These are phyloP conservation scores for Axinella damicornis DNA, from an alignment of 37 sponge, comb jelly and placozoan genomes.

Conservation along the genomic window DNA sequence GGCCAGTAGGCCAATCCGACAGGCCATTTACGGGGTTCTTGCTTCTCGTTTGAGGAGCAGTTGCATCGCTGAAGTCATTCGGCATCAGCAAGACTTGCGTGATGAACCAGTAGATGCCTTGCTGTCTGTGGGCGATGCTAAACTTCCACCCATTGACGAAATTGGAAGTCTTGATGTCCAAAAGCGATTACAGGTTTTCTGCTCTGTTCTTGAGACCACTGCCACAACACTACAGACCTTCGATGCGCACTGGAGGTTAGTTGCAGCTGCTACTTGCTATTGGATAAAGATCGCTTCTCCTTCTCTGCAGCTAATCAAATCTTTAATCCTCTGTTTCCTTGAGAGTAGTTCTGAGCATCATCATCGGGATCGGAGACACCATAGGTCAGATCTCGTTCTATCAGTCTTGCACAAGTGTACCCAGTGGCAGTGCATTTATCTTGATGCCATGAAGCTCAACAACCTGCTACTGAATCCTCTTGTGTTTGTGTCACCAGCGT, in stretches of 20 bases:
- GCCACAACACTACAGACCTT: neutral
- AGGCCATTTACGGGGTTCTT: constrained; percentile 27
- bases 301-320: constrained; percentile 17
- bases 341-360: no score
- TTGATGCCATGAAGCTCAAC: no score
- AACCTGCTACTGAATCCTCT: no score
- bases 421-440: no score
- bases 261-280: constrained; percentile 11
- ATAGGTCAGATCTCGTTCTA: no score
- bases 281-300: constrained; percentile 24
- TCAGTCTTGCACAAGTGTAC: no score
- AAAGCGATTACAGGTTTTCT: constrained; percentile 16
- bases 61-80: constrained; percentile 41
- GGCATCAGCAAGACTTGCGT: constrained; percentile 1
- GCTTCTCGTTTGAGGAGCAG: neutral
- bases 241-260: constrained; percentile 16
- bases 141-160: no score
- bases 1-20: constrained; percentile 11
- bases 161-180: neutral
- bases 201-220: constrained; percentile 6
- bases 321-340: constrained; percentile 42
- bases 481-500: no score
- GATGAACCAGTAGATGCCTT: neutral
- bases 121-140: no score
- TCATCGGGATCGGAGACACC: no score